Conservation (phyloP, 2,113 vertebrate genomes). For the Oplegnathus fasciatus region DNA sequence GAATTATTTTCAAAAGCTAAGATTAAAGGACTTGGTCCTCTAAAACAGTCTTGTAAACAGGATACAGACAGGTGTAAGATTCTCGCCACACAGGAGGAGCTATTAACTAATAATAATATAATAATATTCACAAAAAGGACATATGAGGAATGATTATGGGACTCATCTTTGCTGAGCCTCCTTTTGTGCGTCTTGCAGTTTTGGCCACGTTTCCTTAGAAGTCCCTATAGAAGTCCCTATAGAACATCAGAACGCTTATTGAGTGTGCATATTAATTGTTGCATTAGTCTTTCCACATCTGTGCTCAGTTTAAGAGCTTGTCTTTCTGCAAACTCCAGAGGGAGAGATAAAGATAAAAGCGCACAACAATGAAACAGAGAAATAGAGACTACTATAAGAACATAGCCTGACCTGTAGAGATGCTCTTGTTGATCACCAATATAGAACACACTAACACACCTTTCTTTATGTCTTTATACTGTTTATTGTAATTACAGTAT, state of each 20-base stretch:
- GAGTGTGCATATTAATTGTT: conserved; percentile 39
- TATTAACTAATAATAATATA: conserved; percentile 50
- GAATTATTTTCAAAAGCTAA: not conserved
- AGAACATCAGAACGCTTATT: not conserved
- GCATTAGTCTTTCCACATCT: conserved; percentile 51
- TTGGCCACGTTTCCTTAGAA: conserved; percentile 38
- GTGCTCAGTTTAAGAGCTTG: conserved; percentile 33
- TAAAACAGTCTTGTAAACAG: conserved; percentile 10
- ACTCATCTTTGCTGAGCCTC: conserved; percentile 35
- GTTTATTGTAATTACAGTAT: conserved; percentile 14
- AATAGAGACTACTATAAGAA: too few relatives aligned
- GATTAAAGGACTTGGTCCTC: not conserved
- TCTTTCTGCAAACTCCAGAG: conserved; percentile 20
- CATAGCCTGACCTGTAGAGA: too few relatives aligned
- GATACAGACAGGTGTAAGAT: conserved; percentile 1
- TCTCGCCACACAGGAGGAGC: conserved; percentile 28
- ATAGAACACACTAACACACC: too few relatives aligned
- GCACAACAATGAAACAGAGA: not conserved
- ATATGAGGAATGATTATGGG: conserved; percentile 34
- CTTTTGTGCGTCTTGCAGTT: conserved; percentile 31
- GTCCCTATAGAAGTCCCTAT: conserved; percentile 20
- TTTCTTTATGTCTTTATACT: not conserved
- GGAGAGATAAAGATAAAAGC: not conserved
- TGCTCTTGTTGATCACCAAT: too few relatives aligned
- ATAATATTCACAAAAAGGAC: conserved; percentile 28